Evolutionary conservation across 2,888 invertebrate genomes (phyloP), one percentile per base, ranked within the genome.

Genomic region (Machimus rusticus): DNA sequence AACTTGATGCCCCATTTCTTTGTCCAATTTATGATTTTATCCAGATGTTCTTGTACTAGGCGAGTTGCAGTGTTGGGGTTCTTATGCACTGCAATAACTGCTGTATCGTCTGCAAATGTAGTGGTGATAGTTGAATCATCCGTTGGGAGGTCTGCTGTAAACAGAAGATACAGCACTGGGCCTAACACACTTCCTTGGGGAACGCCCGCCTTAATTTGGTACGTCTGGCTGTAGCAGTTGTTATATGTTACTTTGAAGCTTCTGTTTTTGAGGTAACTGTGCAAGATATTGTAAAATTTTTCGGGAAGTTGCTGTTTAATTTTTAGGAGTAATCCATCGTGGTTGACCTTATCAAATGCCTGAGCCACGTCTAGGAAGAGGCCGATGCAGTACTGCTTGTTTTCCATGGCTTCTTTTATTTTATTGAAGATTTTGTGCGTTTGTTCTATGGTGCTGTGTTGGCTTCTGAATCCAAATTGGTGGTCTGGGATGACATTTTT

Each of bases 391-490:
- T 28, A 28, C 28, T 86, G n/a, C 31, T 76, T 86, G 14, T 46
- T 39, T 86, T 86, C 86, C 5, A 86, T 28, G 19, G 76, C 74
- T 28, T 76, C 23, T 23, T 86, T 74, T 3, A 86, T 78, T 14
- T 43, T 28, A 16, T 77, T 31, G 19, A 55, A 55, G 14, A 86
- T 66, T 12, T 39, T 78, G n/a, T 78, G 57, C 14, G 57, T 43
- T 74, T 74, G 78, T 8, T 57, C 84, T 16, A 66, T 37, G 12
- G 82, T 87, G 9, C 28, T 55, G 28, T 87, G 87, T 9, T 66
- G 39, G 12, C 23, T 23, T 37, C 78, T 51, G 23, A 86, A 86
- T 14, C 86, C 79, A 46, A 86, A 86, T 46, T 86, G 86, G 28
- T 74, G 43, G 16, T 14, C 23, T 1, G 86, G 86, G 37, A 86